Evolutionary conservation across 2,888 invertebrate species (phyloP), one percentile per base, ranked within the genome.

Genomic region (Prosapia bicincta): DNA sequence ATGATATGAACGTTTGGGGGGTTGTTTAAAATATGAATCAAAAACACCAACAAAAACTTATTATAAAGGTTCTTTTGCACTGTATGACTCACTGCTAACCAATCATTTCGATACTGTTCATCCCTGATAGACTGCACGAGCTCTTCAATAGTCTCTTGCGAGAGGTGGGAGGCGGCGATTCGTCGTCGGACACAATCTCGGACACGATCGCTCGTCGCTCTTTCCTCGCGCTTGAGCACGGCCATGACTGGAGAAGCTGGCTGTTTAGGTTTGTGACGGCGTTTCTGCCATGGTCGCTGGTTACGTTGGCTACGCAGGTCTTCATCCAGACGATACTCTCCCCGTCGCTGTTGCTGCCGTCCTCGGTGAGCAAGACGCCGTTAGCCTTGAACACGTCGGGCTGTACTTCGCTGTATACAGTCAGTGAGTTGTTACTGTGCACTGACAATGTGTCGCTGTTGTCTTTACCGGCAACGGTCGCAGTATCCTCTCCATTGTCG

Each of bases 271-370:
- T n/a, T n/a, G n/a, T n/a, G n/a, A n/a, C n/a, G n/a, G n/a, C n/a
- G n/a, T n/a, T n/a, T n/a, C n/a, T n/a, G n/a, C n/a, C n/a, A n/a
- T n/a, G n/a, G n/a, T n/a, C n/a, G n/a, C n/a, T n/a, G n/a, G n/a
- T n/a, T n/a, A n/a, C n/a, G n/a, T n/a, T n/a, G n/a, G n/a, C n/a
- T n/a, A n/a, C n/a, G n/a, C n/a, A n/a, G n/a, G n/a, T n/a, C 66
- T 71, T 75, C 75, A 71, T 76, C 70, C 74, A 74, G 20, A 71
- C 73, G 3, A 72, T 76, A 23, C 72, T 74, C 26, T 74, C 73
- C 7, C 71, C 67, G 7, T 69, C 72, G 20, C 73, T 74, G 15
- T 30, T 65, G 26, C 74, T 72, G 5, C 54, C 68, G 25, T 76
- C 74, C n/a, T 74, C 76, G n/a, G 28, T 66, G 13, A 68, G 43